phyloP scores from a whole-genome alignment of 53 echinoderm and acorn worm genomes.

The Arbacia lixula region DNA sequence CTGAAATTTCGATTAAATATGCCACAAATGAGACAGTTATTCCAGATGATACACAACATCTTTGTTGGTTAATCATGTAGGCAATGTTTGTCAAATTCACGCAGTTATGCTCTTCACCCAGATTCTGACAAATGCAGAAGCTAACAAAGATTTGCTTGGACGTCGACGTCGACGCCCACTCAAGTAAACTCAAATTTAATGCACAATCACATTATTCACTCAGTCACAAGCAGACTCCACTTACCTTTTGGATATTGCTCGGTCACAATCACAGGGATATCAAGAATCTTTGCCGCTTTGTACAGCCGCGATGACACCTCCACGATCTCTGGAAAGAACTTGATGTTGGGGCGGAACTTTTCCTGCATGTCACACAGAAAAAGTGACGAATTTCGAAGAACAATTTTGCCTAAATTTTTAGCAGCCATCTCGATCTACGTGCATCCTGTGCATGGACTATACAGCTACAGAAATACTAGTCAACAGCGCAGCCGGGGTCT shows the following conservation, averaged over 20 bases:
- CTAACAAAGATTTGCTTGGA: too few species aligned
- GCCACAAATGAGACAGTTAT: too few species aligned
- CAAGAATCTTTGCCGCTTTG: constrained; percentile 78
- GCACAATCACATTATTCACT: too few species aligned
- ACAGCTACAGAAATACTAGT: neutral
- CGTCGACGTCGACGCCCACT: too few species aligned
- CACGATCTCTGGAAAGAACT: constrained; percentile 93
- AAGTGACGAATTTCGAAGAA: constrained; percentile 76
- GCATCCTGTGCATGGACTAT: neutral
- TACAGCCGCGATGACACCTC: constrained; percentile 89
- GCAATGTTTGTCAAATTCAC: too few species aligned
- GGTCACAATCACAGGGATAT: constrained; percentile 78
- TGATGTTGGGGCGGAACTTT: constrained; percentile 84
- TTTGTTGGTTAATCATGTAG: too few species aligned
- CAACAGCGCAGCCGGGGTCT: neutral
- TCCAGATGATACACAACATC: too few species aligned
- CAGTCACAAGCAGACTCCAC: too few species aligned
- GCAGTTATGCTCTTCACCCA: too few species aligned
- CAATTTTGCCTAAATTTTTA: constrained; percentile 72
- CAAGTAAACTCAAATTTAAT: too few species aligned
- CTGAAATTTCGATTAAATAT: too few species aligned
- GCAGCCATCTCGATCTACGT: constrained; percentile 60
- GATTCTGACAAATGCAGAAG: too few species aligned
- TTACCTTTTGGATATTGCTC: constrained; percentile 99
- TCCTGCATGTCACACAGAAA: constrained; percentile 99